Conservation (phyloP, 1,140 invertebrate species). For the Drosophila albomicans region DNA sequence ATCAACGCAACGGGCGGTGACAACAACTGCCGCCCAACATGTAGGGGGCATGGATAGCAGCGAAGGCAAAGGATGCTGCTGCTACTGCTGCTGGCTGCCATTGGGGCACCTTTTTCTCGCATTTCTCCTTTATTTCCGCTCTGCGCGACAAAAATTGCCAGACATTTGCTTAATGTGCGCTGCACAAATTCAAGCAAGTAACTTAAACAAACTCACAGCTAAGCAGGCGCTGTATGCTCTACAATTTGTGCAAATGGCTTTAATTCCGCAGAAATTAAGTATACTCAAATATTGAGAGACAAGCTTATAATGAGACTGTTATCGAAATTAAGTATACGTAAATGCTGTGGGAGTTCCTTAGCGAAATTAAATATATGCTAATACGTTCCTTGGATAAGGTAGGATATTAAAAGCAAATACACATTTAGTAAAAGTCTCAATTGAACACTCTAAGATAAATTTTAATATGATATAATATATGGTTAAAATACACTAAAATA, state of each 20-base stretch:
- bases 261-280: neutral
- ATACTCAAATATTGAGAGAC: too few relatives aligned
- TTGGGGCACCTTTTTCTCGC: conserved; percentile 31
- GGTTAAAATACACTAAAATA: too few relatives aligned
- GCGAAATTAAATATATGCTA: too few relatives aligned
- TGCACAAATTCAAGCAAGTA: conserved; percentile 2
- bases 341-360: too few relatives aligned
- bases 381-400: too few relatives aligned
- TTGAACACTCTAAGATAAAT: too few relatives aligned
- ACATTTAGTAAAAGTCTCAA: too few relatives aligned
- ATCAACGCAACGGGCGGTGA: conserved; percentile 56
- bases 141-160: conserved; percentile 47
- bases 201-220: neutral
- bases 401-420: too few relatives aligned
- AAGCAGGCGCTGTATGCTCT: neutral
- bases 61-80: neutral
- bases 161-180: conserved; percentile 45
- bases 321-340: too few relatives aligned
- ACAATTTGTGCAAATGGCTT: neutral
- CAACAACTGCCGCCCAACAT: neutral
- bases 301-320: too few relatives aligned
- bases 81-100: neutral
- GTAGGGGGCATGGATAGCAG: neutral
- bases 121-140: conserved; percentile 64
- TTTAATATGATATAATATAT: too few relatives aligned